A percentile compares a stretch with the other conserved stretches of the same genome.
These are phyloP conservation scores for Xestia xanthographa DNA, from an alignment of 2,888 invertebrate species.

Conservation along the genomic window DNA sequence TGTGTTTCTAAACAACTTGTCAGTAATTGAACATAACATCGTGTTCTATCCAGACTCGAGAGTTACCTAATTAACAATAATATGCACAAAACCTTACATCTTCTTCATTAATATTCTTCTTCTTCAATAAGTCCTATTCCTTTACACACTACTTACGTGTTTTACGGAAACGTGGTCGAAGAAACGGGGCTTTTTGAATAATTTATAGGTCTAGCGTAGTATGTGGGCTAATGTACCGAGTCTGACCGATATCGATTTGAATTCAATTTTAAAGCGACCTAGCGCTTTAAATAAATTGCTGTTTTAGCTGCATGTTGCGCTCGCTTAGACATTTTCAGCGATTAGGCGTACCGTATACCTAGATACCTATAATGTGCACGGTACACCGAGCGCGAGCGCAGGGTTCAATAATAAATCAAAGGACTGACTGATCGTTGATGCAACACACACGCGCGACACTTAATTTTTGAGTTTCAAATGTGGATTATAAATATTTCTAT, in stretches of 20 bases:
- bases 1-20: not conserved
- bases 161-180: slow-evolving; percentile 26
- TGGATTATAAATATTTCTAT: not conserved
- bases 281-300: slow-evolving; percentile 16
- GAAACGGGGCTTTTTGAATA: slow-evolving; percentile 23
- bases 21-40: slow-evolving; percentile 8
- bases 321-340: slow-evolving; percentile 30
- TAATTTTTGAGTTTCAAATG: slow-evolving; percentile 6
- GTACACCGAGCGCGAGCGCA: not conserved
- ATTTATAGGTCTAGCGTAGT: slow-evolving; percentile 8
- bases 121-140: not conserved
- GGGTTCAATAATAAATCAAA: slow-evolving; percentile 31
- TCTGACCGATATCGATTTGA: slow-evolving; percentile 38
- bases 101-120: no score
- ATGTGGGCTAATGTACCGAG: slow-evolving; percentile 33
- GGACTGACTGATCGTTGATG: not conserved
- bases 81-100: slow-evolving; percentile 8
- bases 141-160: not conserved
- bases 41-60: not conserved
- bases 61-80: slow-evolving; percentile 13
- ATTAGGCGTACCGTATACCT: slow-evolving; percentile 11
- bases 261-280: slow-evolving; percentile 48
- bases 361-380: not conserved
- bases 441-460: not conserved
- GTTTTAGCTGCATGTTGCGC: not conserved